Conservation (phyloP, 1,140 invertebrate species). For the Drosophila navojoa region DNA sequence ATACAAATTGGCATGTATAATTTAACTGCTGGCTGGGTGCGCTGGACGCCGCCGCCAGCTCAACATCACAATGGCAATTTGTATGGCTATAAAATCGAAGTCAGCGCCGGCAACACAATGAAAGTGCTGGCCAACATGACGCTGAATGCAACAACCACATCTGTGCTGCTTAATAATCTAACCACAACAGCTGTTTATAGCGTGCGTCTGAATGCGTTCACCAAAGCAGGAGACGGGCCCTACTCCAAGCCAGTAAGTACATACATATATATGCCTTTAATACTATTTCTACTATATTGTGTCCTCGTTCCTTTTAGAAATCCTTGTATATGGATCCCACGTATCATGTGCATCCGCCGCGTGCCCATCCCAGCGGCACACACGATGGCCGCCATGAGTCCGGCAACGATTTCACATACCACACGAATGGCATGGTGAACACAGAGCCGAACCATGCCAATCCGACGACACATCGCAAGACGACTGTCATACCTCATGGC, state of each 20-base stretch:
- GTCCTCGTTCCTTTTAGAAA: conserved; percentile 44
- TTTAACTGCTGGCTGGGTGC: conserved; percentile 89
- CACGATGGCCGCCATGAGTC: conserved; percentile 67
- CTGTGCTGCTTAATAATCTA: conserved; percentile 89
- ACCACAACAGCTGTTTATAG: conserved; percentile 89
- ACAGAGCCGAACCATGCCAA: conserved; percentile 55
- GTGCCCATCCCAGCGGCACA: conserved; percentile 85
- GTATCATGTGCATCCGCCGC: conserved; percentile 85
- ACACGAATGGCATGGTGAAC: conserved; percentile 59
- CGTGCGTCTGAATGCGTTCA: conserved; percentile 90
- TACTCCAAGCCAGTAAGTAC: conserved; percentile 86
- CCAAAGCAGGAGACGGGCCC: conserved; percentile 88
- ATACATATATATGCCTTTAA: fast-evolving
- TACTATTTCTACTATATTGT: neutral
- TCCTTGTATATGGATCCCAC: conserved; percentile 87
- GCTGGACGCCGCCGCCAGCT: conserved; percentile 92
- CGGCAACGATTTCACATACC: conserved; percentile 68
- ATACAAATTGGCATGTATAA: conserved; percentile 93
- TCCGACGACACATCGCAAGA: conserved; percentile 77
- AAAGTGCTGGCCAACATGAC: conserved; percentile 89
- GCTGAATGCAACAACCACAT: conserved; percentile 89
- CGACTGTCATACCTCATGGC: conserved; percentile 86
- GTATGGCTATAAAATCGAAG: conserved; percentile 91
- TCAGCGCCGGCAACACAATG: conserved; percentile 80
- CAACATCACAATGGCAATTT: conserved; percentile 92